Percentiles rank a stretch among this genome's conserved stretches.
Evolutionary conservation across 2,113 vertebrate genomes (phyloP).

Genomic region (Xenopus borealis): DNA sequence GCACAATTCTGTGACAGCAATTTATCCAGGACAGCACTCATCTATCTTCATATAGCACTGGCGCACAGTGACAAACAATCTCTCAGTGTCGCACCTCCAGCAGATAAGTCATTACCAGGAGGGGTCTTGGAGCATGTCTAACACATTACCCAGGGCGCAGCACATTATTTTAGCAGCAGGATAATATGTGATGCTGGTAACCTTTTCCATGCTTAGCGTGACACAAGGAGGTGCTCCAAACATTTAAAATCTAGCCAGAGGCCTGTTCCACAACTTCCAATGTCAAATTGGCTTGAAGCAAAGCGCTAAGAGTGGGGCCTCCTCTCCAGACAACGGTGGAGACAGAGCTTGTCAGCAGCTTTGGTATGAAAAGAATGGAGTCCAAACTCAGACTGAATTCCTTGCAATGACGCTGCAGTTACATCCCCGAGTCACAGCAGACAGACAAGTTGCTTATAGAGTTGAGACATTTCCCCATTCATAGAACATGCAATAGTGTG

Average conservation of each 20-base stretch:
- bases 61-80: slow-evolving; percentile 14
- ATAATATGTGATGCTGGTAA: slow-evolving; percentile 9
- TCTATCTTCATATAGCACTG: slow-evolving; percentile 10
- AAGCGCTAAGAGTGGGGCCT: slow-evolving; percentile 12
- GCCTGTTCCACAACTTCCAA: background rate
- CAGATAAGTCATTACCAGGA: slow-evolving; percentile 33
- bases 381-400: slow-evolving; percentile 10
- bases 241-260: slow-evolving; percentile 27
- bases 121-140: slow-evolving; percentile 21
- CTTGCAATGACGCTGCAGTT: background rate
- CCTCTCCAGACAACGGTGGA: slow-evolving; percentile 25
- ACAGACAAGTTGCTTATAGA: background rate
- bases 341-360: slow-evolving; percentile 29
- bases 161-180: background rate
- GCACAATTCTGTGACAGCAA: background rate
- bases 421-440: background rate
- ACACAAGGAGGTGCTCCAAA: background rate
- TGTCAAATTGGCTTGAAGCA: background rate
- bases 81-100: slow-evolving; percentile 1
- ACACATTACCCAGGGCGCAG: background rate
- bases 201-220: slow-evolving; percentile 6
- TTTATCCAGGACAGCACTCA: background rate
- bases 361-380: slow-evolving; percentile 28
- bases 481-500: background rate
- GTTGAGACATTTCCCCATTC: background rate